phyloP scores from a whole-genome alignment of 2,888 invertebrate species.

The Sympetrum striolatum region DNA sequence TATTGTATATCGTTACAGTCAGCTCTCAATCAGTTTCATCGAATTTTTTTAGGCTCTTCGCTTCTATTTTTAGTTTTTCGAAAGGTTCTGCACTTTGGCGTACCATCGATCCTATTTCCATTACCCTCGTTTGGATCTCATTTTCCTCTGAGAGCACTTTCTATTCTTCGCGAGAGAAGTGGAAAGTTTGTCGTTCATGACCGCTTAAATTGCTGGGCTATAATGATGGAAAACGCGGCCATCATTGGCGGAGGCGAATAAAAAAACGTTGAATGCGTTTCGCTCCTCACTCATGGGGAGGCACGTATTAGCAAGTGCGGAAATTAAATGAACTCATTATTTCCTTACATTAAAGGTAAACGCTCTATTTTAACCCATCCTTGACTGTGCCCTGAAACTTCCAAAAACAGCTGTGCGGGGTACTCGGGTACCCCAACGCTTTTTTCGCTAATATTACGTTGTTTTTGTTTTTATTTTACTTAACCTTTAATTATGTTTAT shows the following conservation, averaged over 20 bases:
- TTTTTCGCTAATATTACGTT: no score
- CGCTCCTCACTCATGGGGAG: no score
- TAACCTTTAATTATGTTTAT: no score
- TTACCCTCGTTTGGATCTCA: neutral
- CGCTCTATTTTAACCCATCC: no score
- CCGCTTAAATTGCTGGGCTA: conserved; percentile 26
- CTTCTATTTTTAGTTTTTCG: neutral
- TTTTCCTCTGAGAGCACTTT: neutral
- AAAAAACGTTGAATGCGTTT: neutral
- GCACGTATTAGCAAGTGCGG: no score
- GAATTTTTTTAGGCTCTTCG: neutral
- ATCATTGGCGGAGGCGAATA: neutral
- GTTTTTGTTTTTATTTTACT: no score
- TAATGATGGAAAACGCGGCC: neutral
- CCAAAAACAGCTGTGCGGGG: no score
- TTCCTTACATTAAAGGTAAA: no score
- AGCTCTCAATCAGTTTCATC: neutral
- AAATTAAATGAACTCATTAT: no score
- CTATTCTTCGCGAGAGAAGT: neutral
- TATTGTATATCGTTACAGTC: neutral
- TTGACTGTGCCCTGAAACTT: no score
- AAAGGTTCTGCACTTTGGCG: neutral
- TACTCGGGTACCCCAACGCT: no score
- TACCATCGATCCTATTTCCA: neutral
- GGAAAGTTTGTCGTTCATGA: conserved; percentile 25